These are phyloP conservation scores for Deladenus siricidicola DNA, from an alignment of 2,888 invertebrate genomes.

Conservation along the genomic window DNA sequence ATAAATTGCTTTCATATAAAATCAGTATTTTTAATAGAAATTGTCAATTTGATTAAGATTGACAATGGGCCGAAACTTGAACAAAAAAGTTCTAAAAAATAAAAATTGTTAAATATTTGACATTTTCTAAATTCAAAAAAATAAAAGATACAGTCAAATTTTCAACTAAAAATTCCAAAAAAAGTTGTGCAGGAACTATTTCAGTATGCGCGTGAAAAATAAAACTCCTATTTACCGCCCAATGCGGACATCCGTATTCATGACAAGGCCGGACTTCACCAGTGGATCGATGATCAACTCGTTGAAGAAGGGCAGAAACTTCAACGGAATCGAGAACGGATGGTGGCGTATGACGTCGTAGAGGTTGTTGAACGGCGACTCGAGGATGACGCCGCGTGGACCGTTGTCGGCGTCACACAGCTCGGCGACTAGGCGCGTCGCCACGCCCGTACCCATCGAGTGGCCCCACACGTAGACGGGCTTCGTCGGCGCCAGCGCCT, in stretches of 20 bases:
- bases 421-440: conserved; percentile 47
- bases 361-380: conserved; percentile 86
- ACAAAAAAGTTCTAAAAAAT: no score
- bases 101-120: no score
- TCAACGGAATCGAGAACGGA: conserved; percentile 57
- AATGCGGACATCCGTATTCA: conserved; percentile 67
- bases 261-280: conserved; percentile 65
- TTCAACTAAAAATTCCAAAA: no score
- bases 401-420: conserved; percentile 56
- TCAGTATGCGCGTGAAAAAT: no score
- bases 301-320: conserved; percentile 14
- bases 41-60: no score
- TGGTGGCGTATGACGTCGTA: conserved; percentile 75
- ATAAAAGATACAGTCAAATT: no score
- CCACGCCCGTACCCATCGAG: conserved; percentile 68
- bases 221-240: conserved; percentile 20
- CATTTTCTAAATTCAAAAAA: no score
- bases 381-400: conserved; percentile 69
- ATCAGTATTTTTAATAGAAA: no score
- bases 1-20: no score
- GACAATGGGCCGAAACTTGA: no score
- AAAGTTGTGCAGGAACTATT: no score
- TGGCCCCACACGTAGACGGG: conserved; percentile 83
- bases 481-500: conserved; percentile 59
- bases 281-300: conserved; percentile 71